phyloP scores from a whole-genome alignment of 2,797 vertebrate species.

The Hyperoplus lanceolatus region DNA sequence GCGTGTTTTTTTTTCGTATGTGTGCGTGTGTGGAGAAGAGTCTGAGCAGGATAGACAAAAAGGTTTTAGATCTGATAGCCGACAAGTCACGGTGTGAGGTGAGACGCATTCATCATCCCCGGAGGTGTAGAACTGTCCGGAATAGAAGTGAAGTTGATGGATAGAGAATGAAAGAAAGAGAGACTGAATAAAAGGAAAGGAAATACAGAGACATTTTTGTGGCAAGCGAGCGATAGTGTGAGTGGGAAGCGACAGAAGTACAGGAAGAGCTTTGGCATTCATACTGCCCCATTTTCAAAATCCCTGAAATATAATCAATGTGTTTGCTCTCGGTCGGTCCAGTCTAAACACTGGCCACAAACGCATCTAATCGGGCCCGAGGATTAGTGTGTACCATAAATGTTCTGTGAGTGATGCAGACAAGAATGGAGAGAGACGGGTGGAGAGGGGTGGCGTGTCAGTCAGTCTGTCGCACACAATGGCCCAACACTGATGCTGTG shows the following conservation, averaged over 20 bases:
- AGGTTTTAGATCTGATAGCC: slow-evolving; percentile 38
- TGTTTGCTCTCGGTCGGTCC: slow-evolving; percentile 36
- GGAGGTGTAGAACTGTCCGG: slow-evolving; percentile 14
- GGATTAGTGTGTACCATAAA: slow-evolving; percentile 61
- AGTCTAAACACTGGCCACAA: slow-evolving; percentile 55
- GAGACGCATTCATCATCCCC: slow-evolving; percentile 53
- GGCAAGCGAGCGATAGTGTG: slow-evolving; percentile 4
- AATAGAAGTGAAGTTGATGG: slow-evolving; percentile 23
- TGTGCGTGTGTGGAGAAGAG: slow-evolving; percentile 19
- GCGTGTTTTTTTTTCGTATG: slow-evolving; percentile 8
- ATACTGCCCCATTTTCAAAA: slow-evolving; percentile 47
- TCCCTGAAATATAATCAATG: slow-evolving; percentile 43
- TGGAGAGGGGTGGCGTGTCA: slow-evolving; percentile 61
- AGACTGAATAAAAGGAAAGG: slow-evolving; percentile 4
- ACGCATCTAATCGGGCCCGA: slow-evolving; percentile 37
- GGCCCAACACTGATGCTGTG: slow-evolving; percentile 58
- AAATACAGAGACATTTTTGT: slow-evolving; percentile 7
- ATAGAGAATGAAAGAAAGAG: slow-evolving; percentile 19
- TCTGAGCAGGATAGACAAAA: slow-evolving; percentile 28
- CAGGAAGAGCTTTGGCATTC: slow-evolving; percentile 41
- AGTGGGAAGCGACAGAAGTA: slow-evolving; percentile 37
- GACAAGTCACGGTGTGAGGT: slow-evolving; percentile 59
- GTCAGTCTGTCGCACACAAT: slow-evolving; percentile 56
- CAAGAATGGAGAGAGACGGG: slow-evolving; percentile 66
- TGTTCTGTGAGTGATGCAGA: slow-evolving; percentile 51